Evolutionary conservation across 2,113 vertebrate genomes (phyloP), one percentile per base, ranked within the genome.

Genomic region (Sinosuthora webbiana): DNA sequence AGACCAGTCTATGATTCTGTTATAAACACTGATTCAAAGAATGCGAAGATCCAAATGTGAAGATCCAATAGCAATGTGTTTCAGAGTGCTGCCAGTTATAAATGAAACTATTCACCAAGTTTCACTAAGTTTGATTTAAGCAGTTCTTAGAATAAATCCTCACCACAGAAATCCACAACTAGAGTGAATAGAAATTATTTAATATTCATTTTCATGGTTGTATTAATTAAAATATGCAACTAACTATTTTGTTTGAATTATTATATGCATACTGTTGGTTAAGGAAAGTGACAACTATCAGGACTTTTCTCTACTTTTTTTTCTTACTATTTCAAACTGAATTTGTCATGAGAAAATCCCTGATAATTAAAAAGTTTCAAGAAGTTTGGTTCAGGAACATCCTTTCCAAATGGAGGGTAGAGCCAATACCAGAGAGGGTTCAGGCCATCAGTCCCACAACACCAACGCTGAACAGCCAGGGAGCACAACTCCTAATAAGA

Each of bases 391-490:
- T 90, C 23, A 50, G 0, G 3, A 87, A 10, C 5, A 25, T n/a
- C 59, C 39, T 70, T 92, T 80, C 55, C 53, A 83, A 86, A 65
- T 0, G 6, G 31, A 89, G 18, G 41, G 14, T 11, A 49, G 41
- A 79, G 44, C 31, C 30, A 79, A 7, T 3, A 41, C 5, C 39
- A 77, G 75, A 45, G 37, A 45, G 37, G 4, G 12, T 52, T 85
- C 0, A 0, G 53, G 28, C 35, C 41, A 17, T 39, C 23, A 25
- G 59, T n/a, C 39, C 18, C 55, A 35, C 35, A 59, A 2, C 5
- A 17, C 19, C 69, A 41, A 28, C 1, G 1, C 23, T 10, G 11
- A 86, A 64, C 2, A 47, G 12, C 30, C 37, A 59, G 56, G 16
- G 71, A 44, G 11, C 2, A 3, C 35, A 57, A 30, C 10, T 31